Conservation (phyloP, 2,797 vertebrate species). For the Sebastiscus tertius region DNA sequence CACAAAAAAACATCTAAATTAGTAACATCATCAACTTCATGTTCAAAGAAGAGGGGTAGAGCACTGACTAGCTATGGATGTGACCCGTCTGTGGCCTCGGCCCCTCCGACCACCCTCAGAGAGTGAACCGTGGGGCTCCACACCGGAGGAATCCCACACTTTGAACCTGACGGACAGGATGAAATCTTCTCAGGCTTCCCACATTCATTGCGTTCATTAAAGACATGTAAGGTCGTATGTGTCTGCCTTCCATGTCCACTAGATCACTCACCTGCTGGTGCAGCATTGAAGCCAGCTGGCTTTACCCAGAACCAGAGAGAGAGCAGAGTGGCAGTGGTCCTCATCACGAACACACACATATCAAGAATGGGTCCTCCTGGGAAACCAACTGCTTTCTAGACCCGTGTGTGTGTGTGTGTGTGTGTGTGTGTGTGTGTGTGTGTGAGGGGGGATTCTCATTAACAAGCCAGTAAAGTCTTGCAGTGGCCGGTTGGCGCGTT, state of each 20-base stretch:
- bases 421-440: no score
- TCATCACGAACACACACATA: constrained; percentile 46
- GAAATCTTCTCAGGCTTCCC: neutral
- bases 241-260: neutral
- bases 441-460: neutral
- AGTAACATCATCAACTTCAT: neutral
- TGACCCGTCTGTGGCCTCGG: constrained; percentile 66
- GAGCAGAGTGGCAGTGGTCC: constrained; percentile 51
- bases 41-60: neutral
- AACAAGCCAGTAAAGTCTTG: constrained; percentile 11
- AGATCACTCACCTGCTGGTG: constrained; percentile 55
- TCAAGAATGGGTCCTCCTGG: constrained; percentile 5
- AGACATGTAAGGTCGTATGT: neutral
- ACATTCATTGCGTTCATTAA: neutral
- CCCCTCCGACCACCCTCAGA: constrained; percentile 79
- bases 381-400: constrained; percentile 50
- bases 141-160: constrained; percentile 67
- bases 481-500: neutral
- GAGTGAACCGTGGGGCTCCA: constrained; percentile 29
- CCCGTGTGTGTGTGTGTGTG: neutral
- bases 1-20: neutral
- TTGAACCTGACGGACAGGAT: constrained; percentile 52
- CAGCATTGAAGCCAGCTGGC: neutral
- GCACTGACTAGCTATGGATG: constrained; percentile 81
- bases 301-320: constrained; percentile 44